Conservation (phyloP, 2,797 vertebrate species). For the Channallabes apus region DNA sequence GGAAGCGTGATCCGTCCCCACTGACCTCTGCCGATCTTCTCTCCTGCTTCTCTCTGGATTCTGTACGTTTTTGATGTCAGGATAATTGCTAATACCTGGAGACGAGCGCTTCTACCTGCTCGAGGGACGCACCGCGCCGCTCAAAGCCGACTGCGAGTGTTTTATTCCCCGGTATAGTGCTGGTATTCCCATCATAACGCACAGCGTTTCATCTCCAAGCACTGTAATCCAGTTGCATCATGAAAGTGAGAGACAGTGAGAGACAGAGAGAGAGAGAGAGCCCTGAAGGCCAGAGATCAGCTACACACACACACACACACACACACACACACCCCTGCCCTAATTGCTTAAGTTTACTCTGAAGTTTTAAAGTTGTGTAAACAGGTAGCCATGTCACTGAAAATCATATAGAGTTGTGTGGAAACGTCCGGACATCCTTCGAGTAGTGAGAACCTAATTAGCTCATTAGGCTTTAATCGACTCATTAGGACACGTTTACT, state of each 20-base stretch:
- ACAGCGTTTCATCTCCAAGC: conserved; percentile 49
- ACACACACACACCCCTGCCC: conserved; percentile 10
- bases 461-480: background rate
- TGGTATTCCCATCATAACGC: conserved; percentile 32
- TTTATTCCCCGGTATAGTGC: conserved; percentile 35
- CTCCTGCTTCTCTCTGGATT: conserved; percentile 67
- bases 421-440: background rate
- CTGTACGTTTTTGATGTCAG: conserved; percentile 51
- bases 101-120: conserved; percentile 48
- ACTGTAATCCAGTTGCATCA: conserved; percentile 39
- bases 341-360: conserved; percentile 6
- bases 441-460: background rate
- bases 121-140: conserved; percentile 30
- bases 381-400: background rate
- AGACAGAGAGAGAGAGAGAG: background rate
- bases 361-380: conserved; percentile 3
- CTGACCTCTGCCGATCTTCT: conserved; percentile 83
- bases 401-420: background rate
- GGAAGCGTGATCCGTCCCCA: conserved; percentile 67
- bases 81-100: conserved; percentile 57
- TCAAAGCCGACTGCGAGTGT: conserved; percentile 45
- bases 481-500: conserved; percentile 2
- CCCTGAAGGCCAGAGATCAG: conserved; percentile 2
- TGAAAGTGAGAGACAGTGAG: conserved; percentile 14
- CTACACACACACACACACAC: background rate